Percentiles rank a stretch among this genome's conserved stretches.
These are phyloP conservation scores for Drosophila emarginata DNA, from an alignment of 2,888 invertebrate genomes.

Conservation along the genomic window DNA sequence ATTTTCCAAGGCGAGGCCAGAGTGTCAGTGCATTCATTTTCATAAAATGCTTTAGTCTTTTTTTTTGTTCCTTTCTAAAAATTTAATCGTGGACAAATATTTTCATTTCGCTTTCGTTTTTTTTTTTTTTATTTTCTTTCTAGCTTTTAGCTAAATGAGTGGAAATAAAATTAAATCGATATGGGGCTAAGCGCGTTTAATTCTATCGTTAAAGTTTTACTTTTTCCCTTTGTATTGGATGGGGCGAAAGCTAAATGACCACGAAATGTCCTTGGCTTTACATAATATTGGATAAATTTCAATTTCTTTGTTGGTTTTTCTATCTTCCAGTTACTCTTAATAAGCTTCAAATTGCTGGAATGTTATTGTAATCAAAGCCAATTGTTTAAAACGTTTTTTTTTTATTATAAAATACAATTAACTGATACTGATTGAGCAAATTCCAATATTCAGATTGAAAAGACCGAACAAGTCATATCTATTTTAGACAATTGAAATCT, in stretches of 20 bases:
- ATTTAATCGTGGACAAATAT: slow-evolving; percentile 80
- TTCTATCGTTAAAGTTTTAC: slow-evolving; percentile 62
- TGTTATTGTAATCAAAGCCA: not conserved
- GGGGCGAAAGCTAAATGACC: slow-evolving; percentile 28
- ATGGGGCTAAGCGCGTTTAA: slow-evolving; percentile 59
- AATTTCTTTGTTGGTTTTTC: slow-evolving; percentile 28
- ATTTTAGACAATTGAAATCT: no score
- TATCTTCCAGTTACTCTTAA: not conserved
- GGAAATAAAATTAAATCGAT: slow-evolving; percentile 81
- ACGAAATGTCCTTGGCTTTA: not conserved
- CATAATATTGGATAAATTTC: slow-evolving; percentile 16
- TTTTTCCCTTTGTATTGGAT: not conserved
- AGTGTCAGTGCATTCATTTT: slow-evolving; percentile 72
- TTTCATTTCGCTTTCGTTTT: slow-evolving; percentile 65
- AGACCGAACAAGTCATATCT: no score
- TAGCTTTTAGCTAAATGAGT: slow-evolving; percentile 80
- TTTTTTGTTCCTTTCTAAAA: slow-evolving; percentile 53
- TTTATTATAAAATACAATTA: no score
- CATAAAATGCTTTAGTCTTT: slow-evolving; percentile 65
- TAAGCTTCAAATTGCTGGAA: not conserved
- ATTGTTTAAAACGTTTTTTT: no score
- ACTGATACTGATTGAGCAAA: no score
- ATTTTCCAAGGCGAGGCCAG: slow-evolving; percentile 77
- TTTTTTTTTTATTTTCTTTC: slow-evolving; percentile 21
- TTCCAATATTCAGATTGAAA: no score